Evolutionary conservation across 2,113 vertebrate species (phyloP).

Genomic region (Euleptes europaea): DNA sequence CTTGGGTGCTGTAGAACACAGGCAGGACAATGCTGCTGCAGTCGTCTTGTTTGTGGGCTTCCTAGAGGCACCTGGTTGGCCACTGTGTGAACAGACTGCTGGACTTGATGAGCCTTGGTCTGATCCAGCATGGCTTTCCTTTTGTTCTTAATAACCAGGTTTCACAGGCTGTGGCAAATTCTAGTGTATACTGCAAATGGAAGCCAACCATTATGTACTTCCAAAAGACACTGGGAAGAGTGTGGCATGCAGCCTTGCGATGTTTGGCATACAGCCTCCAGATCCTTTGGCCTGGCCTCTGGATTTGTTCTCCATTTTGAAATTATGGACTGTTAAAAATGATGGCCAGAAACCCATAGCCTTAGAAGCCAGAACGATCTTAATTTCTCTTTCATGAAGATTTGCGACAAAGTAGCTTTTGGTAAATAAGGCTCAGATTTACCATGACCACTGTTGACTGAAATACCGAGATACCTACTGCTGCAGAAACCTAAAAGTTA

Average conservation of each 20-base stretch:
- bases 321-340: not conserved
- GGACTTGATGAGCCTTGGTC: too few species aligned
- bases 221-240: not conserved
- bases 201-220: not conserved
- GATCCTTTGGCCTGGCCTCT: not conserved
- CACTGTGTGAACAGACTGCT: too few species aligned
- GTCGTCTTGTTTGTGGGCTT: too few species aligned
- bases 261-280: not conserved
- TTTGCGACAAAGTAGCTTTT: not conserved
- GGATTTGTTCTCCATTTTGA: not conserved
- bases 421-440: not conserved
- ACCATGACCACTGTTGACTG: not conserved
- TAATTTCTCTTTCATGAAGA: not conserved
- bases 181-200: not conserved
- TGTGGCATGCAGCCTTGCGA: not conserved
- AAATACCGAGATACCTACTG: not conserved
- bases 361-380: not conserved
- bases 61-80: too few species aligned
- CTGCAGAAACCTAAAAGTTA: not conserved
- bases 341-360: too few species aligned
- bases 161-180: not conserved
- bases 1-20: too few species aligned
- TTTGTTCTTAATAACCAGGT: not conserved
- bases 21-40: too few species aligned
- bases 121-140: too few species aligned